phyloP scores from a whole-genome alignment of 37 sponge, comb jelly and placozoan genomes.

The Spongilla lacustris region DNA sequence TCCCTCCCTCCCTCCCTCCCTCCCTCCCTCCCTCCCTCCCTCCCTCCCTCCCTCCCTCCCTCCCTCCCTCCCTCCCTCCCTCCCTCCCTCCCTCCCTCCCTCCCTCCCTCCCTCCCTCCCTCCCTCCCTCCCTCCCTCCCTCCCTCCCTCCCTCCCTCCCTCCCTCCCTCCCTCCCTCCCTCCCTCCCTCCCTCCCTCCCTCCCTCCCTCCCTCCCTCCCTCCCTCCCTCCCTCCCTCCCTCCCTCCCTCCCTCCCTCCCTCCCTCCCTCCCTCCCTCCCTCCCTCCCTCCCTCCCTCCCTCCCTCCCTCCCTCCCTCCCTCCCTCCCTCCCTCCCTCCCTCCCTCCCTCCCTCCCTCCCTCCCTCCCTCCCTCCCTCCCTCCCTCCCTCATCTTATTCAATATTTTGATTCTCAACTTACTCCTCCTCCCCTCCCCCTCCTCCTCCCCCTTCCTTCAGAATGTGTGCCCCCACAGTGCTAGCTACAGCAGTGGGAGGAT shows the following conservation, averaged over 20 bases:
- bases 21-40: slow-evolving; percentile 18
- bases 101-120: background rate
- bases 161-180: background rate
- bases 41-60: slow-evolving; percentile 18
- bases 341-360: too few relatives aligned
- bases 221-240: background rate
- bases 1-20: slow-evolving; percentile 15
- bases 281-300: background rate
- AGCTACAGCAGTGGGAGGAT: background rate
- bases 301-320: background rate
- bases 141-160: too few relatives aligned
- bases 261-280: too few relatives aligned
- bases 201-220: background rate
- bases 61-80: background rate
- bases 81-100: background rate
- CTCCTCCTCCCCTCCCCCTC: too few relatives aligned
- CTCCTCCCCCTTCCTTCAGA: too few relatives aligned
- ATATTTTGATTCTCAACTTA: too few relatives aligned
- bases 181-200: background rate
- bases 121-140: too few relatives aligned
- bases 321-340: background rate
- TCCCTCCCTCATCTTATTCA: too few relatives aligned
- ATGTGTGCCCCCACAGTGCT: background rate
- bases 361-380: too few relatives aligned
- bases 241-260: background rate